Base-by-base conservation (phyloP, 1,140 invertebrate genomes). In the Drosophila pseudoananassae region DNA sequence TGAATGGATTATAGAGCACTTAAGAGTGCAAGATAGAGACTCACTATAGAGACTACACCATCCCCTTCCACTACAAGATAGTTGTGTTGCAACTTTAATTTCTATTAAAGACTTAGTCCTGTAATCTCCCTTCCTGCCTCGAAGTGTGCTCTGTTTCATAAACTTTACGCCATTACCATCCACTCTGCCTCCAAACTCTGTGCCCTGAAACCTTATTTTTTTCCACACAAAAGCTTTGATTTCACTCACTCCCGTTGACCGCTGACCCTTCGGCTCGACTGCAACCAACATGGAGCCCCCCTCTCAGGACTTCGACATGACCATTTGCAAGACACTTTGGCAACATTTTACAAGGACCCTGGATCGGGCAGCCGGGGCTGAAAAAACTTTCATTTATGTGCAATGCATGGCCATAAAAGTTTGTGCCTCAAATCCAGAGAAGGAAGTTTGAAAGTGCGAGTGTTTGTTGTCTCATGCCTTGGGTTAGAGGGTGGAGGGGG, bases 331-430 rank as follows among this genome's bases (percentile, higher is more conserved):
- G 71, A 74, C 71, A 74, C 70, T 74, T 74, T 65, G 71, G 70
- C 56, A 72, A 74, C 71, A 74, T 74, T 74, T 74, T 74, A 74
- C 71, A 74, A 74, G 71, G 51, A 74, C 38, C 61, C 43, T 31
- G 61, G 29, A 58, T 38, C 29, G 36, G 51, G 55, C 31, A 33
- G 29, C 27, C 56, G 59, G 56, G 68, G 69, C 72, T 46, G 59
- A 78, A 78, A 76, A 84, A 85, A 81, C 82, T 82, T 85, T 87
- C 82, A 85, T 85, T 85, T 85, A 85, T 85, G 82, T 85, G 65
- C 82, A 81, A 72, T 76, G 83, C 83, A 85, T 73, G 83, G 74
- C 70, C 82, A 85, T 87, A 85, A 85, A 85, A 85, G 78, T 87
- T 87, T 84, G 63, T 36, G 40, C 52, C 43, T 55, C 58, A 58